phyloP scores from a whole-genome alignment of 2,797 vertebrate genomes.

The Strix occidentalis region DNA sequence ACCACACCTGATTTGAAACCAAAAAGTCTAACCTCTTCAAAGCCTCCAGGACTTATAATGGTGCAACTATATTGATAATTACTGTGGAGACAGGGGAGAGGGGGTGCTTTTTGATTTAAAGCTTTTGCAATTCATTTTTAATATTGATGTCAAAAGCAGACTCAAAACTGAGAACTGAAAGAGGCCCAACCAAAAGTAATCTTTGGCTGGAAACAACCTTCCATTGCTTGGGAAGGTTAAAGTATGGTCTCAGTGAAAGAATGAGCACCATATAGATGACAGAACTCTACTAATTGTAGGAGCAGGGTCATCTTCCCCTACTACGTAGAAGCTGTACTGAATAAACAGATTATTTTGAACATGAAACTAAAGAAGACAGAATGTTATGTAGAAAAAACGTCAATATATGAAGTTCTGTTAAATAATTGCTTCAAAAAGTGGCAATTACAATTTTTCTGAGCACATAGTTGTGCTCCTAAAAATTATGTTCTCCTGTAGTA shows the following conservation, averaged over 20 bases:
- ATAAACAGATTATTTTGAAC: neutral
- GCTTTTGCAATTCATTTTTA: neutral
- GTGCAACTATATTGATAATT: neutral
- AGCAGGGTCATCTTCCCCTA: neutral
- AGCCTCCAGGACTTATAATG: neutral
- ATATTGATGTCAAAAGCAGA: neutral
- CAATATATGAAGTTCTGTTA: neutral
- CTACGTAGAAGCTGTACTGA: neutral
- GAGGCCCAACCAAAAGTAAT: neutral
- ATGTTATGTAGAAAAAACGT: neutral
- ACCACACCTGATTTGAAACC: neutral
- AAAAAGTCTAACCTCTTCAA: neutral
- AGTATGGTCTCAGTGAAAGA: neutral
- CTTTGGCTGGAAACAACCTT: neutral
- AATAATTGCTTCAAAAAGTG: neutral
- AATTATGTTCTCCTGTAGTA: neutral
- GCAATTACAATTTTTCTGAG: neutral
- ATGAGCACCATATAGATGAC: neutral
- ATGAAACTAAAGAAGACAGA: neutral
- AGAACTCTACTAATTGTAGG: neutral
- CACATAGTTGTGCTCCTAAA: neutral
- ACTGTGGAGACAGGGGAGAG: accelerated
- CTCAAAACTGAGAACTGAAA: neutral
- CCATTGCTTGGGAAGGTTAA: neutral
- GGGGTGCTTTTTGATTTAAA: neutral